phyloP scores from a whole-genome alignment of 2,888 invertebrate genomes.

The Drosophila incognita region DNA sequence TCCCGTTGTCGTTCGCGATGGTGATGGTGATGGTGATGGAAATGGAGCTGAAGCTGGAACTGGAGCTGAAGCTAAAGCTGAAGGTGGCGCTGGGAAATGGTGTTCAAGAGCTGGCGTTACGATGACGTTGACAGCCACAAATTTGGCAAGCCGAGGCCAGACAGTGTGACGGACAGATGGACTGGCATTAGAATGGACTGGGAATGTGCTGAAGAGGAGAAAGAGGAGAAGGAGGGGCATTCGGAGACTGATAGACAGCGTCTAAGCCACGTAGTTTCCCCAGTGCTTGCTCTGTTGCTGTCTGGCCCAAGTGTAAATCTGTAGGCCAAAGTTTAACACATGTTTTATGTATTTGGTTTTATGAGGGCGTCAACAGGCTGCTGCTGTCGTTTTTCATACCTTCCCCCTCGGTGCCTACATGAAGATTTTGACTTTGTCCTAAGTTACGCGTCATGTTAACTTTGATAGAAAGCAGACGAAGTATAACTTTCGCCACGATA shows the following conservation, averaged over 20 bases:
- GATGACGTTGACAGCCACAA: conserved; percentile 72
- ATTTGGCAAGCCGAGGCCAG: conserved; percentile 62
- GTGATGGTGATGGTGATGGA: conserved; percentile 10
- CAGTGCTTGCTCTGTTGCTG: conserved; percentile 30
- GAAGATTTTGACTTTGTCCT: conserved; percentile 35
- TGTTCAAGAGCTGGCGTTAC: conserved; percentile 27
- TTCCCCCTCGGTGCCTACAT: neutral
- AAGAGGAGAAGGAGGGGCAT: neutral
- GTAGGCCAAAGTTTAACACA: conserved; percentile 54
- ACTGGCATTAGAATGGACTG: neutral
- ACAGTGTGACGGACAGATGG: conserved; percentile 32
- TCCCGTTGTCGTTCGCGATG: conserved; percentile 19
- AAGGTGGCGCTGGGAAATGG: conserved; percentile 16
- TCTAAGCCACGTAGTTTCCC: conserved; percentile 42
- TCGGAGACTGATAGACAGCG: conserved; percentile 20
- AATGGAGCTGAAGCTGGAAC: conserved; percentile 11
- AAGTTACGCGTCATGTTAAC: conserved; percentile 34
- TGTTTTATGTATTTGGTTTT: conserved; percentile 60
- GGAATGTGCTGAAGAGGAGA: neutral
- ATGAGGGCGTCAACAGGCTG: conserved; percentile 55
- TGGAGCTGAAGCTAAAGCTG: conserved; percentile 6
- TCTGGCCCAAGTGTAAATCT: conserved; percentile 56
- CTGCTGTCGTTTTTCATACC: neutral
- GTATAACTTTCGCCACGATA: conserved; percentile 34
- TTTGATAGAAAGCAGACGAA: conserved; percentile 23